These are phyloP conservation scores for Macropodus opercularis DNA, from an alignment of 2,797 vertebrate genomes.

Conservation along the genomic window DNA sequence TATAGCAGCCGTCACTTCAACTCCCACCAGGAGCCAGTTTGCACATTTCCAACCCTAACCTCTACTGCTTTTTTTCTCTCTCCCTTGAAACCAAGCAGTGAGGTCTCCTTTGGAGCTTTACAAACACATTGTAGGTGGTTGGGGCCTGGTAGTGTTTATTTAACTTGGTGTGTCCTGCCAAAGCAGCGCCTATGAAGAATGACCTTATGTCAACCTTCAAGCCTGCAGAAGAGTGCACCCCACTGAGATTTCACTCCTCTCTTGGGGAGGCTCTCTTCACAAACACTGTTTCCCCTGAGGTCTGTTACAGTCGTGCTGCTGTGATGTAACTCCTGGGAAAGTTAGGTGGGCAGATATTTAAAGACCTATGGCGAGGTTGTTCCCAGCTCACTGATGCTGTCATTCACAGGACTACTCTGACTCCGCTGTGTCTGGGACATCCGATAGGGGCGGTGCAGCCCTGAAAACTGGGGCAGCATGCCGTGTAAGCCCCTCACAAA, in stretches of 20 bases:
- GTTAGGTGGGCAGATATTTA: slow-evolving; percentile 80
- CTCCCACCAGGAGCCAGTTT: slow-evolving; percentile 41
- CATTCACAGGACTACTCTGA: slow-evolving; percentile 79
- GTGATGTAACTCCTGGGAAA: slow-evolving; percentile 83
- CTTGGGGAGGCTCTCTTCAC: slow-evolving; percentile 48
- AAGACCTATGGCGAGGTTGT: slow-evolving; percentile 74
- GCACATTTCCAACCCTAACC: slow-evolving; percentile 57
- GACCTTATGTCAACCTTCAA: slow-evolving; percentile 75
- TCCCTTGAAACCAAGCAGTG: slow-evolving; percentile 50
- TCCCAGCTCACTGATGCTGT: slow-evolving; percentile 85
- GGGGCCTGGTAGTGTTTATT: slow-evolving; percentile 74
- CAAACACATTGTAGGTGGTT: slow-evolving; percentile 70
- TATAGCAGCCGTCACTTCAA: slow-evolving; percentile 60
- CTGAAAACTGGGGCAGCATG: slow-evolving; percentile 80
- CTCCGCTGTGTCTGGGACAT: slow-evolving; percentile 87
- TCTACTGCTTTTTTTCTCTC: slow-evolving; percentile 16
- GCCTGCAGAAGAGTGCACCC: slow-evolving; percentile 53
- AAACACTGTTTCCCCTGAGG: slow-evolving; percentile 31
- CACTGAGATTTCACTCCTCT: slow-evolving; percentile 50
- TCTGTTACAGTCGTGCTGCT: slow-evolving; percentile 59
- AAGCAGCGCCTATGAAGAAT: slow-evolving; percentile 73
- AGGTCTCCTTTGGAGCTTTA: slow-evolving; percentile 72
- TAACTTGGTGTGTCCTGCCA: slow-evolving; percentile 76
- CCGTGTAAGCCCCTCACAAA: slow-evolving; percentile 84
- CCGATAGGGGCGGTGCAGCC: slow-evolving; percentile 82